Conservation (phyloP, 2,888 invertebrate species). For the Oxyteleia sp. region DNA sequence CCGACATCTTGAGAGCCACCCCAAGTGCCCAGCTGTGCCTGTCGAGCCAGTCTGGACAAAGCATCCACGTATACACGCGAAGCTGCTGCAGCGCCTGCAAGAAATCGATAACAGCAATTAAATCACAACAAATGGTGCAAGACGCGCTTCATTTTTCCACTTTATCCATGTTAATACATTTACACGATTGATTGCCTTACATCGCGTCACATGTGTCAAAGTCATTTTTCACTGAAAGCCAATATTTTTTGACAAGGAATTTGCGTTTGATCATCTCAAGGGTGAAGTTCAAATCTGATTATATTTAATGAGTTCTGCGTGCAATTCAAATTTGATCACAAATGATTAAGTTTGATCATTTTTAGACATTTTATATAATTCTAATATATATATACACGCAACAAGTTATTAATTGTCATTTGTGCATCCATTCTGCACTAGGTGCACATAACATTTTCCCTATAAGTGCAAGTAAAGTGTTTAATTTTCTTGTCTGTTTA, state of each 20-base stretch:
- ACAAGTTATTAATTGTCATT: too few species aligned
- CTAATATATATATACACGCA: too few species aligned
- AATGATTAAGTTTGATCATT: too few species aligned
- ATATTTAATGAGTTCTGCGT: background rate
- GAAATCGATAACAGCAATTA: slow-evolving; percentile 74
- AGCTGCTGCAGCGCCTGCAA: slow-evolving; percentile 95
- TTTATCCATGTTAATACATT: slow-evolving; percentile 45
- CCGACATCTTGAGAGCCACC: slow-evolving; percentile 97
- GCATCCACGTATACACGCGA: slow-evolving; percentile 96
- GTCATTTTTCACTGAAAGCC: slow-evolving; percentile 34
- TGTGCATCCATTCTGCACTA: too few species aligned
- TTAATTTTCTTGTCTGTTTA: too few species aligned
- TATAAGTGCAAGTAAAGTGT: too few species aligned
- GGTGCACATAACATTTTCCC: too few species aligned
- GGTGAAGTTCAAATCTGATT: background rate
- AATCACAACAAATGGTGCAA: slow-evolving; percentile 71
- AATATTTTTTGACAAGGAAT: slow-evolving; percentile 7
- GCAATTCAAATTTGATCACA: background rate
- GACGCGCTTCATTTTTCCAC: slow-evolving; percentile 68
- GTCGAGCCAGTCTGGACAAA: slow-evolving; percentile 94
- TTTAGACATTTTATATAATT: too few species aligned
- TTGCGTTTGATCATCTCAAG: background rate
- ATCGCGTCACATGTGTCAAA: slow-evolving; percentile 30
- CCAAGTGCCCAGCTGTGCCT: slow-evolving; percentile 96
- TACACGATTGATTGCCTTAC: slow-evolving; percentile 36